These are phyloP conservation scores for Hecatera dysodea DNA, from an alignment of 2,888 invertebrate species.

Conservation along the genomic window DNA sequence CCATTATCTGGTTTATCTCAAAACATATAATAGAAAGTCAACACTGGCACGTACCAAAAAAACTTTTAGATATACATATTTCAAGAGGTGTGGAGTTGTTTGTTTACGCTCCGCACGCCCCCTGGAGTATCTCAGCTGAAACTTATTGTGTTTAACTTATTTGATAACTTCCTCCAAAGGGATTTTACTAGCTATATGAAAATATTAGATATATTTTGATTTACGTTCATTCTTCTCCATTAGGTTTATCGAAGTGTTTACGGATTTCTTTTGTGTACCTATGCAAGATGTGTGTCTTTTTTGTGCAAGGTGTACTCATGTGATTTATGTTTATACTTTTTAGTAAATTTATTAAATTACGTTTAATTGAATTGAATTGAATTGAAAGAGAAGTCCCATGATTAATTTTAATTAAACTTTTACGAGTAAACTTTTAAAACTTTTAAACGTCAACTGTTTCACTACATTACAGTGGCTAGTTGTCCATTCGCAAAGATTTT, in stretches of 20 bases:
- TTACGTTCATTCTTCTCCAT: conserved; percentile 55
- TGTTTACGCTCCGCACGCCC: conserved; percentile 61
- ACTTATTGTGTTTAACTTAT: conserved; percentile 85
- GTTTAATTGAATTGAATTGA: too few species aligned
- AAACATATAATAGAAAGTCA: conserved; percentile 54
- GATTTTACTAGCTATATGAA: conserved; percentile 59
- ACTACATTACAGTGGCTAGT: too few species aligned
- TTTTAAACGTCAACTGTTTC: too few species aligned
- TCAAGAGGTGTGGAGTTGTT: conserved; percentile 72
- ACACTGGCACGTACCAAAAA: conserved; percentile 46
- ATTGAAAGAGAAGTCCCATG: too few species aligned
- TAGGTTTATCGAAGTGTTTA: conserved; percentile 27
- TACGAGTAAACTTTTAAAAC: too few species aligned
- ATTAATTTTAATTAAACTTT: too few species aligned
- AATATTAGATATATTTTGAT: conserved; percentile 64
- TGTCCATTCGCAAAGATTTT: too few species aligned
- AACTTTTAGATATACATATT: conserved; percentile 67
- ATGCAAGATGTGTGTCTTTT: background rate
- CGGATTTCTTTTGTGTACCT: conserved; percentile 12
- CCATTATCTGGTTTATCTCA: conserved; percentile 28
- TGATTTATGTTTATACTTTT: too few species aligned
- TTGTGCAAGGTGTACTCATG: background rate
- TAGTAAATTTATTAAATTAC: background rate
- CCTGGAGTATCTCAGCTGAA: conserved; percentile 72
- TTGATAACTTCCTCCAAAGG: conserved; percentile 75